phyloP scores from a whole-genome alignment of 2,113 vertebrate genomes.

The Ploceus nigricollis region DNA sequence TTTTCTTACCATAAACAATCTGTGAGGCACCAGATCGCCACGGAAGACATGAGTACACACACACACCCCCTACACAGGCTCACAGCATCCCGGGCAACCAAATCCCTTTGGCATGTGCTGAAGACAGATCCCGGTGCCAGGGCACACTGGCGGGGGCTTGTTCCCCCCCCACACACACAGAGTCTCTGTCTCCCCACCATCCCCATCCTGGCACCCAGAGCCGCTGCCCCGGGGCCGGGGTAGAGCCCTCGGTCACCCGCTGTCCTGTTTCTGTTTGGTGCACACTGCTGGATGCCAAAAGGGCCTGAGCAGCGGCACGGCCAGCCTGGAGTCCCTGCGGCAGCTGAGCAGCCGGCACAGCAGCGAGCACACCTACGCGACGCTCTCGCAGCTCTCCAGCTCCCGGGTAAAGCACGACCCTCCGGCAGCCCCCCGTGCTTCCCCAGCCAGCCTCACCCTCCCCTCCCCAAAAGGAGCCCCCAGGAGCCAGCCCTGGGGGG shows the following conservation, averaged over 20 bases:
- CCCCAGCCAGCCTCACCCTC: background rate
- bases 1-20: background rate
- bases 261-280: slow-evolving; percentile 64
- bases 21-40: background rate
- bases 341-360: slow-evolving; percentile 61
- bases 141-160: background rate
- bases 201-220: background rate
- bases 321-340: slow-evolving; percentile 71
- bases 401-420: slow-evolving; percentile 71
- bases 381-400: slow-evolving; percentile 74
- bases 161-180: background rate
- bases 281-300: slow-evolving; percentile 28
- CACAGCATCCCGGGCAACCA: background rate
- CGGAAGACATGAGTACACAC: fast-evolving
- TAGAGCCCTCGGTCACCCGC: background rate
- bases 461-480: background rate
- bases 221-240: background rate
- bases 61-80: background rate
- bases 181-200: fast-evolving
- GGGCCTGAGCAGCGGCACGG: slow-evolving; percentile 55
- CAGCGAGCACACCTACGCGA: slow-evolving; percentile 67
- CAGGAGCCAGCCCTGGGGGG: background rate
- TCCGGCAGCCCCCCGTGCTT: background rate
- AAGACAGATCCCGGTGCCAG: fast-evolving
- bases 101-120: fast-evolving